Evolutionary conservation across 2,797 vertebrate species (phyloP).

Genomic region (Eurystomus glaucurus): DNA sequence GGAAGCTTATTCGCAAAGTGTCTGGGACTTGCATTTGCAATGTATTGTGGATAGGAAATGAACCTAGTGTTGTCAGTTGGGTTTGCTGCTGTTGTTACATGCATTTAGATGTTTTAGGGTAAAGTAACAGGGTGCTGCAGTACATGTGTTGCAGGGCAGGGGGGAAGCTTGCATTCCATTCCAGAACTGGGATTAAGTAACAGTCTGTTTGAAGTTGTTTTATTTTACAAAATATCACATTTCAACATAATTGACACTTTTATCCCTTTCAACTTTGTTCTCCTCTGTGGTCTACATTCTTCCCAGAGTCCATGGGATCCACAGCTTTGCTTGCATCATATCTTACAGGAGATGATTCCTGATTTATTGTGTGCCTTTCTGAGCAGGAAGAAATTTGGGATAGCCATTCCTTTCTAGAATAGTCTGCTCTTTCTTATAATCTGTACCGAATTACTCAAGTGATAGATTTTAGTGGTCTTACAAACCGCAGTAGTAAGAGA

Average conservation of each 20-base stretch:
- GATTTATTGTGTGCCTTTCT: conserved; percentile 1
- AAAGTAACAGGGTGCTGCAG: not conserved
- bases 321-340: not conserved
- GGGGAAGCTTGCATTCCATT: conserved; percentile 26
- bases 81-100: not conserved
- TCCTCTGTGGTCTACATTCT: conserved; percentile 41
- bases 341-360: conserved; percentile 13
- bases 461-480: not conserved
- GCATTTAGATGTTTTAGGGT: not conserved
- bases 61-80: not conserved
- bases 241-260: conserved; percentile 54
- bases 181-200: conserved; percentile 44
- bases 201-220: conserved; percentile 40
- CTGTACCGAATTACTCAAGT: not conserved
- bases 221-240: conserved; percentile 48
- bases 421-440: not conserved
- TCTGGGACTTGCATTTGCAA: not conserved
- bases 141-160: not conserved
- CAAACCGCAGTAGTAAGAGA: not conserved
- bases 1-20: not conserved
- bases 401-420: not conserved
- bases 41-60: not conserved
- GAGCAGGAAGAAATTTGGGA: not conserved
- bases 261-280: conserved; percentile 50
- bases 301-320: not conserved